These are phyloP conservation scores for Holothuria leucospilota DNA, from an alignment of 53 echinoderm and acorn worm genomes.

Conservation along the genomic window DNA sequence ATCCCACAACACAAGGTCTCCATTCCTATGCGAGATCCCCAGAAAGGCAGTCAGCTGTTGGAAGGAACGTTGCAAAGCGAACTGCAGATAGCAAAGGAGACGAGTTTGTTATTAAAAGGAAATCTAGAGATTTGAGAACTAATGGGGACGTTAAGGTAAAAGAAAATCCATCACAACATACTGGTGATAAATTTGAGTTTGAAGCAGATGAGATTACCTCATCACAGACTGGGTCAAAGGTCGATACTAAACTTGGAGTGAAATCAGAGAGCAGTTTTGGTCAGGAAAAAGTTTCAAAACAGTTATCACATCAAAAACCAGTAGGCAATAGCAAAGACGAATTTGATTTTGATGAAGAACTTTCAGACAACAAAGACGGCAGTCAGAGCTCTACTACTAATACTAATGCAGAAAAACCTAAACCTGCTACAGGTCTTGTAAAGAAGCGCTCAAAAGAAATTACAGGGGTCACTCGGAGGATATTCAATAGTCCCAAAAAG, in stretches of 20 bases:
- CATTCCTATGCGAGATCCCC: conserved; percentile 34
- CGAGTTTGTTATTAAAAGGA: conserved; percentile 35
- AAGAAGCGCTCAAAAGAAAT: conserved; percentile 40
- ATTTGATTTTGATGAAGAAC: conserved; percentile 78
- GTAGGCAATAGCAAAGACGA: conserved; percentile 52
- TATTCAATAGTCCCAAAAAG: conserved; percentile 93
- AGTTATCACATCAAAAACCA: no score
- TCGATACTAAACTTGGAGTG: not conserved
- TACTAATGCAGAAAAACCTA: conserved; percentile 31
- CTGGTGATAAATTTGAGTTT: conserved; percentile 17
- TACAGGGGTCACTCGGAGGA: conserved; percentile 51
- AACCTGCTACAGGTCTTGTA: conserved; percentile 28
- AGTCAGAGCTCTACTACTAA: not conserved
- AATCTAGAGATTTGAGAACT: conserved; percentile 48
- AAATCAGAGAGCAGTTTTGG: not conserved
- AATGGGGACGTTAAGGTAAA: conserved; percentile 22
- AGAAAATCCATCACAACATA: not conserved
- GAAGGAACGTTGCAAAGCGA: not conserved
- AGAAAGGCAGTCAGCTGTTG: not conserved
- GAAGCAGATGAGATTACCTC: not conserved
- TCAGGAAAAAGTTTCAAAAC: not conserved
- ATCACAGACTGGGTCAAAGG: conserved; percentile 12
- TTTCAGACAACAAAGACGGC: not conserved
- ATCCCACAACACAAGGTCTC: conserved; percentile 29
- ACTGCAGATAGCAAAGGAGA: conserved; percentile 1